Conservation (phyloP, 2,797 vertebrate species). For the Nyctibius grandis region DNA sequence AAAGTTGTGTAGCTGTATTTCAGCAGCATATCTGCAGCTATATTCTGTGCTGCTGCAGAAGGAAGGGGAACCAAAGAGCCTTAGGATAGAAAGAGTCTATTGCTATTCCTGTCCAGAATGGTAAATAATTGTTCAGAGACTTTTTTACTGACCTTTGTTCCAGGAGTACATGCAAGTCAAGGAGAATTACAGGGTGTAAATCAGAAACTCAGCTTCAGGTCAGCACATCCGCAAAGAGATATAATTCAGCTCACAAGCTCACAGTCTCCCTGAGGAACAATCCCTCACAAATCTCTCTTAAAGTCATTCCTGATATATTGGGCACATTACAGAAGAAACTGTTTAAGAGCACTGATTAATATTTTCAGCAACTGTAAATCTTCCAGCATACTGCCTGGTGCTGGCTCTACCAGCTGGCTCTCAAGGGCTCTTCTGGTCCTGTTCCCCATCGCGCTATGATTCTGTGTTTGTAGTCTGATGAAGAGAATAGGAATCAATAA, state of each 20-base stretch:
- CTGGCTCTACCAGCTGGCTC: background rate
- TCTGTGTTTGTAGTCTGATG: background rate
- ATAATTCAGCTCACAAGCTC: background rate
- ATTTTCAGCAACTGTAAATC: conserved; percentile 8
- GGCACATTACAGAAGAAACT: background rate
- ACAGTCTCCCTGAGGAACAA: background rate
- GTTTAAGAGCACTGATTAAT: conserved; percentile 15
- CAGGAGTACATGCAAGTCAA: background rate
- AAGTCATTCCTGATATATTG: background rate
- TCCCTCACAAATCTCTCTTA: conserved; percentile 3
- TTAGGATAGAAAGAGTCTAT: background rate
- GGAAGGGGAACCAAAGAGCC: background rate
- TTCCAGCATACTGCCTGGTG: background rate
- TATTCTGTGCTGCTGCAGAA: background rate
- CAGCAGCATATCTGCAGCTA: background rate
- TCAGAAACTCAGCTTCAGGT: background rate
- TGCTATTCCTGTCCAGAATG: background rate
- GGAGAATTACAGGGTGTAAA: conserved; percentile 24
- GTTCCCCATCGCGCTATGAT: background rate
- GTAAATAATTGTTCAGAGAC: conserved; percentile 2
- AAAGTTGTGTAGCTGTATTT: background rate
- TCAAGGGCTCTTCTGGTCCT: background rate
- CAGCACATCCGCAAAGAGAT: background rate
- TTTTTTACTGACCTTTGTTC: conserved; percentile 10
- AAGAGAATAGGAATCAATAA: conserved; percentile 4